These are phyloP conservation scores for Xiphydria camelus DNA, from an alignment of 2,888 invertebrate species.

Conservation along the genomic window DNA sequence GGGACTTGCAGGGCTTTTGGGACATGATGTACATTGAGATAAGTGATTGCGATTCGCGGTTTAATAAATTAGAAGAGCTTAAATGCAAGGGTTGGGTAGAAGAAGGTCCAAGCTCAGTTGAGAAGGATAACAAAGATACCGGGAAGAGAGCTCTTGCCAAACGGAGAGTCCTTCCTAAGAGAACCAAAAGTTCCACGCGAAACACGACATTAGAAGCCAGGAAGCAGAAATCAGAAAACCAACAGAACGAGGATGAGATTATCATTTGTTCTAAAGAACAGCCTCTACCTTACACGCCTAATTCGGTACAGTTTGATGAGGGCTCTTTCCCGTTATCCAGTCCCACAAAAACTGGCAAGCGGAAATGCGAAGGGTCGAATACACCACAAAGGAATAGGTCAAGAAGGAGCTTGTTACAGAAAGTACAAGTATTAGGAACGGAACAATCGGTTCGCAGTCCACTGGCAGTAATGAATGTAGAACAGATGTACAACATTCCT, in stretches of 20 bases:
- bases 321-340: too few relatives aligned
- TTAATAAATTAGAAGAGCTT: slow-evolving; percentile 36
- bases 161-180: not conserved
- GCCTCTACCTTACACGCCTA: too few relatives aligned
- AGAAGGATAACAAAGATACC: slow-evolving; percentile 23
- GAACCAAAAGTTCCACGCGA: slow-evolving; percentile 15
- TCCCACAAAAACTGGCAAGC: too few relatives aligned
- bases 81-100: slow-evolving; percentile 58
- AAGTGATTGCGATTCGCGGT: slow-evolving; percentile 42
- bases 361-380: too few relatives aligned
- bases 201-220: not conserved
- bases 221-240: not conserved
- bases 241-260: slow-evolving; percentile 8
- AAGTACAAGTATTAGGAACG: slow-evolving; percentile 28
- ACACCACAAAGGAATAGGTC: too few relatives aligned
- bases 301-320: too few relatives aligned
- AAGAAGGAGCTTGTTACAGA: slow-evolving; percentile 20
- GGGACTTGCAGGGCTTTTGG: slow-evolving; percentile 86
- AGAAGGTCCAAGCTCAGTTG: slow-evolving; percentile 42
- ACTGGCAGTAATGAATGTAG: slow-evolving; percentile 40
- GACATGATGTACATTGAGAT: slow-evolving; percentile 80
- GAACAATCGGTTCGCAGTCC: slow-evolving; percentile 27
- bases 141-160: not conserved
- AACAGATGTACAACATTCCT: slow-evolving; percentile 41
- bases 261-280: too few relatives aligned